A percentile compares a stretch with the other conserved stretches of the same genome.
phyloP scores from a whole-genome alignment of 1,140 invertebrate genomes.

The Trichonephila clavata region DNA sequence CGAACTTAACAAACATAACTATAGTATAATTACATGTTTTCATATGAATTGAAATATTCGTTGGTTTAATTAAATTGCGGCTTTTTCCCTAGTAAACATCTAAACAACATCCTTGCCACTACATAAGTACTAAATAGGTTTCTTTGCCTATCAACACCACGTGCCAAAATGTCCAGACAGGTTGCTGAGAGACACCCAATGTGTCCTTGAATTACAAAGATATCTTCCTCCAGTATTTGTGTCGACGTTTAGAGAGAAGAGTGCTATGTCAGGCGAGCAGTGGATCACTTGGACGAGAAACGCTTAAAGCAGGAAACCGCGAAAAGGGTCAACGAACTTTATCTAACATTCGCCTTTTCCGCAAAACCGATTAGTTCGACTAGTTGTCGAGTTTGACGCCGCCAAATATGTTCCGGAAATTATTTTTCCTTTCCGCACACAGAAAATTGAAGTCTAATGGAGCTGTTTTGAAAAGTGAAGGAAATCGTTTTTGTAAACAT shows the following conservation, averaged over 20 bases:
- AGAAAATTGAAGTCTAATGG: neutral
- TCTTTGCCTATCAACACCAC: too few species aligned
- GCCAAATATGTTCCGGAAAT: neutral
- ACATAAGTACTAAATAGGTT: too few species aligned
- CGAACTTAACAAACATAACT: too few species aligned
- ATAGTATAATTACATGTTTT: too few species aligned
- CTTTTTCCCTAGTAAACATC: too few species aligned
- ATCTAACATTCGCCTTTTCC: conserved; percentile 32
- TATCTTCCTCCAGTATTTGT: neutral
- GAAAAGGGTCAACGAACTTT: conserved; percentile 56
- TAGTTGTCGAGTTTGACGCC: conserved; percentile 15
- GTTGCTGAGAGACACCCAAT: too few species aligned
- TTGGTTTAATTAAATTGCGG: too few species aligned
- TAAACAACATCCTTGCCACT: too few species aligned
- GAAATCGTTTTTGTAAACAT: neutral
- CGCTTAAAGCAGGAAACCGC: neutral
- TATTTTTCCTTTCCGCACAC: neutral
- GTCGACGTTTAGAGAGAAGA: neutral
- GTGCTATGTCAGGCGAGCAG: conserved; percentile 46
- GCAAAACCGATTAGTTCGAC: conserved; percentile 54
- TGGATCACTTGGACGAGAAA: conserved; percentile 34
- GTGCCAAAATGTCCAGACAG: too few species aligned
- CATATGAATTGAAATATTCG: too few species aligned
- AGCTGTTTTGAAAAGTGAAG: neutral
- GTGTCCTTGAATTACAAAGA: neutral